Evolutionary conservation across 2,888 invertebrate genomes (phyloP).

Genomic region (Drosophila nr. fundita): DNA sequence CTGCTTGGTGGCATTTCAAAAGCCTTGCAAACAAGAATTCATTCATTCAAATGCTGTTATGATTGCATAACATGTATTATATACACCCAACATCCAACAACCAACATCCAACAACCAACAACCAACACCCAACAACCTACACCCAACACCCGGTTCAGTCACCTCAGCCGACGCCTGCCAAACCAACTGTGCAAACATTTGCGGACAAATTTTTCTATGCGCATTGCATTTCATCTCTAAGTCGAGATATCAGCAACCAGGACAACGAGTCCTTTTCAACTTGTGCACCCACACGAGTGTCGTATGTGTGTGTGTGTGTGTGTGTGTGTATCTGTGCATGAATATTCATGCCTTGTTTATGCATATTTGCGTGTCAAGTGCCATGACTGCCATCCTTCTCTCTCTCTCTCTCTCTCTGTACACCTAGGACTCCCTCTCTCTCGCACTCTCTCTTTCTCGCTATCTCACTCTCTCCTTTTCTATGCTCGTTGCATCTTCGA

Average conservation of each 20-base stretch:
- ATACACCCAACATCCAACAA: constrained; percentile 11
- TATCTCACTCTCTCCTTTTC: constrained; percentile 8
- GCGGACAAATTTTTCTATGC: constrained; percentile 72
- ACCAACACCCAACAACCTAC: background rate
- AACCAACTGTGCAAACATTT: constrained; percentile 65
- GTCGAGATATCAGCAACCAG: constrained; percentile 65
- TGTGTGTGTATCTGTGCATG: constrained; percentile 59
- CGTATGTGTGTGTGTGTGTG: constrained; percentile 45
- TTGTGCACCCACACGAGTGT: constrained; percentile 25
- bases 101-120: constrained; percentile 15
- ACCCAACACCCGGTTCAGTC: constrained; percentile 61
- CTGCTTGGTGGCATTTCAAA: constrained; percentile 48
- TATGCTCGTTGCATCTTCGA: constrained; percentile 47
- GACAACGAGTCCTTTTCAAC: constrained; percentile 64
- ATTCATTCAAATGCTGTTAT: constrained; percentile 73
- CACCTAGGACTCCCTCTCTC: background rate
- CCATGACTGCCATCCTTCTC: constrained; percentile 36
- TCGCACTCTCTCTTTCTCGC: constrained; percentile 2
- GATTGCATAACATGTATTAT: constrained; percentile 70
- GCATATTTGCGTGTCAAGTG: constrained; percentile 81
- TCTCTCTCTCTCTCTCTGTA: constrained; percentile 11
- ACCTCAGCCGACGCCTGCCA: constrained; percentile 47
- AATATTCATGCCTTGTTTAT: constrained; percentile 79
- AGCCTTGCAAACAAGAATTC: constrained; percentile 28
- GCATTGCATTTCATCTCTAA: constrained; percentile 83